Conservation (phyloP, 2,888 invertebrate genomes). For the Athalia circularis region DNA sequence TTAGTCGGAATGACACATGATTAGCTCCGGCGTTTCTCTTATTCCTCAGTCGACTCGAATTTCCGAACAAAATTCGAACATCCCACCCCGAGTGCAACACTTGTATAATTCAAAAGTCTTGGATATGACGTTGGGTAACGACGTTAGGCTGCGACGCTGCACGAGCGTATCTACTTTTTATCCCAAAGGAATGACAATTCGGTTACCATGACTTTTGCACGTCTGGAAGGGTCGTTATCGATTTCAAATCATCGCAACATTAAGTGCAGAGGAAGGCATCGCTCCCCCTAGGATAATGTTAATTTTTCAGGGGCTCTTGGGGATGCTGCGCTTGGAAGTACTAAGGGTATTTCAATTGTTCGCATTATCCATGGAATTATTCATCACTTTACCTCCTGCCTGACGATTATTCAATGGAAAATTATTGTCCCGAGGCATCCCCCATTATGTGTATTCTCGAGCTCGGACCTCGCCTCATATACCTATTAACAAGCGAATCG, state of each 20-base stretch:
- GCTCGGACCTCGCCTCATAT: conserved; percentile 2
- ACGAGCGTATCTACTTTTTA: not conserved
- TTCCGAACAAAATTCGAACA: too few species aligned
- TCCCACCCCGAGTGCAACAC: too few species aligned
- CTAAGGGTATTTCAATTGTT: conserved; percentile 64
- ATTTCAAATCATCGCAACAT: conserved; percentile 66
- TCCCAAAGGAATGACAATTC: conserved; percentile 52
- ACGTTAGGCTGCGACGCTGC: conserved; percentile 10
- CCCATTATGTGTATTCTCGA: not conserved
- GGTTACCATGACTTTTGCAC: conserved; percentile 58
- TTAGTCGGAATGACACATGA: too few species aligned
- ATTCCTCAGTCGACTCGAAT: too few species aligned
- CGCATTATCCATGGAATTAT: conserved; percentile 65
- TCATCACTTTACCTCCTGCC: conserved; percentile 60
- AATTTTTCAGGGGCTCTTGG: conserved; percentile 58
- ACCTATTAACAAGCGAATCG: conserved; percentile 28
- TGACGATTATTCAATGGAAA: conserved; percentile 58
- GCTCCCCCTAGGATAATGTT: conserved; percentile 55
- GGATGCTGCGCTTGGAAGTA: conserved; percentile 46
- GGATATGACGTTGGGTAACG: not conserved
- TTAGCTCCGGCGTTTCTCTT: too few species aligned
- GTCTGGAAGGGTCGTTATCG: conserved; percentile 61
- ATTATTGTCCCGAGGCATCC: conserved; percentile 53
- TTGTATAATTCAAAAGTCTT: too few species aligned
- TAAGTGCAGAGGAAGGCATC: conserved; percentile 51